A percentile compares a stretch with the other conserved stretches of the same genome.
Evolutionary conservation across 2,113 vertebrate species (phyloP).

Genomic region (Machaerirhynchus nigripectus): DNA sequence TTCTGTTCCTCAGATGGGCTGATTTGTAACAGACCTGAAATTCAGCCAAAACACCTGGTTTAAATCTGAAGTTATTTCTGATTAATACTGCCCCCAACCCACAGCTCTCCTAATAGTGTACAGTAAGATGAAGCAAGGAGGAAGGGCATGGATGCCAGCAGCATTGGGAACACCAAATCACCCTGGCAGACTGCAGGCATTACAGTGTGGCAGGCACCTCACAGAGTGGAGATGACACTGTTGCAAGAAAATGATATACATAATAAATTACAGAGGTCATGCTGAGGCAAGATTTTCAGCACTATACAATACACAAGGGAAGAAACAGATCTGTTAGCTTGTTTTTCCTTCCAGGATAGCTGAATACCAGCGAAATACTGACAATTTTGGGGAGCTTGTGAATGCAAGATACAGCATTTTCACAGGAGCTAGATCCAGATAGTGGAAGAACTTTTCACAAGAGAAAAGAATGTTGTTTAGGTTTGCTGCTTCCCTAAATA

Average conservation of each 20-base stretch:
- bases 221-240: background rate
- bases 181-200: accelerated
- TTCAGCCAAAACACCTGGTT: background rate
- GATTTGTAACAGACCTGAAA: background rate
- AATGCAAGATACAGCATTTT: background rate
- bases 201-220: background rate
- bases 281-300: background rate
- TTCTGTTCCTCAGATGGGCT: background rate
- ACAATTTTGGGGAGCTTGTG: background rate
- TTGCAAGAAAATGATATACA: background rate
- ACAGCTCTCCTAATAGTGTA: background rate
- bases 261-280: background rate
- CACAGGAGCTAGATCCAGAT: background rate
- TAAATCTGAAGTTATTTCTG: background rate
- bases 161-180: background rate
- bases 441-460: slow-evolving; percentile 2
- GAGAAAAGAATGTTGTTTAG: slow-evolving; percentile 43
- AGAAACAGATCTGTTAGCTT: background rate
- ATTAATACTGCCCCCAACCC: background rate
- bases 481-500: slow-evolving; percentile 18
- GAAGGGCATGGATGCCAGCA: background rate
- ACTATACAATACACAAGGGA: background rate
- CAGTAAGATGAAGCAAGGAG: accelerated
- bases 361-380: background rate
- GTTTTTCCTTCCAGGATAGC: background rate